These are phyloP conservation scores for Tamandua tetradactyla DNA, from an alignment of 2,797 vertebrate species.

Conservation along the genomic window DNA sequence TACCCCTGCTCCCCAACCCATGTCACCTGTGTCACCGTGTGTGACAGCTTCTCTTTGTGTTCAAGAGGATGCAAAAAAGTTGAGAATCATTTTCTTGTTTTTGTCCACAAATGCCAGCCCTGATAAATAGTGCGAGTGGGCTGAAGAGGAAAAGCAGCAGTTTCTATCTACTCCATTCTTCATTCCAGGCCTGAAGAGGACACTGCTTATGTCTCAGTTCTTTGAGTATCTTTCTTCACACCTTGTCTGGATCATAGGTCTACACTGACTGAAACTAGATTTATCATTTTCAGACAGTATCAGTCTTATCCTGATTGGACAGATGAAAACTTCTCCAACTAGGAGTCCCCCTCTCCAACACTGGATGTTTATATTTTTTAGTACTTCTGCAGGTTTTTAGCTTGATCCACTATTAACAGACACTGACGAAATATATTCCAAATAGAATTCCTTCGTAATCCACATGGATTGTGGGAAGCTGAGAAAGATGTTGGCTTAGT, in stretches of 20 bases:
- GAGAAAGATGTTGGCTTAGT: background rate
- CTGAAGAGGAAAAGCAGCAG: background rate
- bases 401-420: background rate
- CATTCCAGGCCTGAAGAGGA: background rate
- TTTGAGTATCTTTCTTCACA: background rate
- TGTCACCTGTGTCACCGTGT: background rate
- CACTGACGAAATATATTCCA: background rate
- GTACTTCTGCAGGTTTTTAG: background rate
- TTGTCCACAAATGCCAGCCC: background rate
- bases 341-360: background rate
- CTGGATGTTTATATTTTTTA: background rate
- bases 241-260: background rate
- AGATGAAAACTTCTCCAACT: background rate
- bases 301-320: background rate
- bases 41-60: background rate
- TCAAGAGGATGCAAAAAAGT: background rate
- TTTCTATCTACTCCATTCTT: background rate
- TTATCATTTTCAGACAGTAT: background rate
- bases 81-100: background rate
- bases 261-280: background rate
- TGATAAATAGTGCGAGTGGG: background rate
- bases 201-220: background rate
- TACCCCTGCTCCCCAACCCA: background rate
- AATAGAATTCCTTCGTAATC: background rate
- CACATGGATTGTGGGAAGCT: background rate